A percentile compares a stretch with the other conserved stretches of the same genome.
phyloP scores from a whole-genome alignment of 2,113 vertebrate species.

The Nannobrachium achirus region DNA sequence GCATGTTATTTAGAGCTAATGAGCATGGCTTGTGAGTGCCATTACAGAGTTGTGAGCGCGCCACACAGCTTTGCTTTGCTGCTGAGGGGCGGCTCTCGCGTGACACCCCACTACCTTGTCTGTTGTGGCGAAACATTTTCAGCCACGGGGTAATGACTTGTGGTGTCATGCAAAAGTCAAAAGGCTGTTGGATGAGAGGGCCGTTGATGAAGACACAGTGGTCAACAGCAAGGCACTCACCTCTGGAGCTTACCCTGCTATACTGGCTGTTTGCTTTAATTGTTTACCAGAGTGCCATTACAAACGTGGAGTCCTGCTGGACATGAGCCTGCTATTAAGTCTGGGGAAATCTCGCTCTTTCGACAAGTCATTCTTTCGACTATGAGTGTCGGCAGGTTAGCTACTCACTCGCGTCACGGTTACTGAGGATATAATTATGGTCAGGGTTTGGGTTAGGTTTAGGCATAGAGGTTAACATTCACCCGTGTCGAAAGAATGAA shows the following conservation, averaged over 20 bases:
- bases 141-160: slow-evolving; percentile 13
- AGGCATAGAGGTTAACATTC: no score
- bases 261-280: no score
- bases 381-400: no score
- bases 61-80: slow-evolving; percentile 52
- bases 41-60: slow-evolving; percentile 57
- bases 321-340: no score
- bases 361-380: no score
- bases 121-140: slow-evolving; percentile 41
- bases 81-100: slow-evolving; percentile 16
- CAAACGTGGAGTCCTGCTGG: no score
- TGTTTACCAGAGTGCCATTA: no score
- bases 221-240: slow-evolving; percentile 36
- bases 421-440: no score
- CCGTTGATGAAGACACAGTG: slow-evolving; percentile 14
- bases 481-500: no score
- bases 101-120: slow-evolving; percentile 36
- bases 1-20: slow-evolving; percentile 72
- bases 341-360: no score
- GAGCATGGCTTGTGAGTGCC: slow-evolving; percentile 65
- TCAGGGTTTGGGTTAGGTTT: no score
- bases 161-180: slow-evolving; percentile 52
- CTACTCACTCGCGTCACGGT: no score
- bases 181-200: slow-evolving; percentile 26
- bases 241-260: background rate